Conservation (phyloP, 2,888 invertebrate species). For the Pseudoips prasinana region DNA sequence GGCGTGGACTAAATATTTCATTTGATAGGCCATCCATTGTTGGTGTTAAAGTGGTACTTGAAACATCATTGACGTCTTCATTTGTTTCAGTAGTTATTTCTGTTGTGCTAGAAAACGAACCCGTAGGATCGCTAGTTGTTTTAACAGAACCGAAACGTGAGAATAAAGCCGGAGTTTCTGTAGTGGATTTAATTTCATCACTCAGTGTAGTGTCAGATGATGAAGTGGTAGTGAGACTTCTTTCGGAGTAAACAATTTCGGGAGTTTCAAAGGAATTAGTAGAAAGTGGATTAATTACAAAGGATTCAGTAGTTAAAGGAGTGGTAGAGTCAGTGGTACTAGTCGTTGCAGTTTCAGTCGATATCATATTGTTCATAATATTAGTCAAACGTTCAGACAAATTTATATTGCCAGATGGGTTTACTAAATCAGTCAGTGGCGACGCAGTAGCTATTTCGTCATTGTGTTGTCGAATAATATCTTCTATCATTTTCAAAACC, state of each 20-base stretch:
- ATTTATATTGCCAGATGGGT: constrained; percentile 47
- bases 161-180: constrained; percentile 15
- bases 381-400: constrained; percentile 63
- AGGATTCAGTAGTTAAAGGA: constrained; percentile 34
- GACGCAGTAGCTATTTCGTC: constrained; percentile 62
- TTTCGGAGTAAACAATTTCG: constrained; percentile 26
- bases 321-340: constrained; percentile 33
- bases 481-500: constrained; percentile 76
- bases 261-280: constrained; percentile 32
- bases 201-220: constrained; percentile 14
- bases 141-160: constrained; percentile 20
- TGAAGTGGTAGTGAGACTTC: constrained; percentile 26
- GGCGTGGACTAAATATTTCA: constrained; percentile 23
- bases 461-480: constrained; percentile 70
- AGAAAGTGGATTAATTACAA: constrained; percentile 28
- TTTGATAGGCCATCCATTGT: constrained; percentile 30
- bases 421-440: constrained; percentile 53
- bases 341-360: constrained; percentile 43
- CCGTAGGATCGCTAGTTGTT: constrained; percentile 17
- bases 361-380: constrained; percentile 65
- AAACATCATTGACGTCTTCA: no score
- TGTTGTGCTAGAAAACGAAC: constrained; percentile 19
- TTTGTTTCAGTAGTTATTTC: constrained; percentile 15
- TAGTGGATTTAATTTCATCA: constrained; percentile 16
- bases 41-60: constrained; percentile 24